Conservation (phyloP, 2,888 invertebrate species). For the Lissocephala sabroskyi region DNA sequence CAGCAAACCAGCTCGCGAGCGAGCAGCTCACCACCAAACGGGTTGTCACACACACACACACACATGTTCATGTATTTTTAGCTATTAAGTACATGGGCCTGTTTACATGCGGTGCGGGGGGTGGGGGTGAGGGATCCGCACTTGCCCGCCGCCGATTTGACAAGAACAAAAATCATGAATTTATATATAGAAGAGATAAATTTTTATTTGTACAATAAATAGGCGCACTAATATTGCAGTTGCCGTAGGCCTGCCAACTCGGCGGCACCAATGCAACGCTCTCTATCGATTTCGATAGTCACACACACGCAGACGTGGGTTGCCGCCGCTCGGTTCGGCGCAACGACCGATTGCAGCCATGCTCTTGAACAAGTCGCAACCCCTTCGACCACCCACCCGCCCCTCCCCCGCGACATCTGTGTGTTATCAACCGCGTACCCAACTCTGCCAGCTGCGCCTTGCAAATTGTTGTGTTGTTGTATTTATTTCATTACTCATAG, state of each 20-base stretch:
- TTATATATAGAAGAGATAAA: too few species aligned
- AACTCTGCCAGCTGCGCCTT: slow-evolving; percentile 17
- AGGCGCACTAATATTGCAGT: slow-evolving; percentile 27
- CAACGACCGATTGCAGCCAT: slow-evolving; percentile 36
- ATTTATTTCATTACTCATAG: slow-evolving; percentile 30
- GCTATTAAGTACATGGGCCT: too few species aligned
- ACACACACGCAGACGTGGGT: slow-evolving; percentile 2
- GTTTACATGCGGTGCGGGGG: too few species aligned
- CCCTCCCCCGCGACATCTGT: not conserved
- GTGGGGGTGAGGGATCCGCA: too few species aligned
- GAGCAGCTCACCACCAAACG: not conserved
- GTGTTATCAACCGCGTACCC: slow-evolving; percentile 2
- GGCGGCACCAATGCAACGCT: slow-evolving; percentile 22
- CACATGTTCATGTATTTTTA: slow-evolving; percentile 3
- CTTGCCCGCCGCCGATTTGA: too few species aligned
- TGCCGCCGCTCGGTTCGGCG: slow-evolving; percentile 10
- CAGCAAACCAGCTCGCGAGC: not conserved
- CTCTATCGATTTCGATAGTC: slow-evolving; percentile 11
- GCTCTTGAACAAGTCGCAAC: slow-evolving; percentile 34
- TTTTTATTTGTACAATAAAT: slow-evolving; percentile 46
- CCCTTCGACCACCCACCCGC: too few species aligned
- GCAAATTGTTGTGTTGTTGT: slow-evolving; percentile 27
- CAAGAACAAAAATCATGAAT: too few species aligned
- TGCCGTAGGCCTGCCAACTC: slow-evolving; percentile 1
- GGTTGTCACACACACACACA: slow-evolving; percentile 6